These are phyloP conservation scores for Cebidichthys violaceus DNA, from an alignment of 2,113 vertebrate species.

Conservation along the genomic window DNA sequence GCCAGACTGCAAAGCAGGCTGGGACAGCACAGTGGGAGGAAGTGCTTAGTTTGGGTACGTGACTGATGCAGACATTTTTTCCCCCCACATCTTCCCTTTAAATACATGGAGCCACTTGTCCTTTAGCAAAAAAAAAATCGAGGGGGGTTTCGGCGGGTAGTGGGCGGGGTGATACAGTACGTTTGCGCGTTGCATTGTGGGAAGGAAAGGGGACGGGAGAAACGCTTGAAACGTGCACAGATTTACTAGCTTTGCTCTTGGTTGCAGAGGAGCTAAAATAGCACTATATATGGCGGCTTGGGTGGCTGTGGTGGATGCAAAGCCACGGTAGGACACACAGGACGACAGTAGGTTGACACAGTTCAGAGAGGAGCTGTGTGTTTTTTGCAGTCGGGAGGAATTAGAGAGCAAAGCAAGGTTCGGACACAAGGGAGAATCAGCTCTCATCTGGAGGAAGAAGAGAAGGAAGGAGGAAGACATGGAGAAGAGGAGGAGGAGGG, in stretches of 20 bases:
- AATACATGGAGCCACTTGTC: conserved; percentile 47
- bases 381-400: conserved; percentile 52
- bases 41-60: conserved; percentile 55
- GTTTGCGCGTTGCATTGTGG: conserved; percentile 75
- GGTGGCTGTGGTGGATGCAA: conserved; percentile 48
- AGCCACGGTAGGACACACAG: conserved; percentile 54
- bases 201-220: conserved; percentile 64
- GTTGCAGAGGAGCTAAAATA: conserved; percentile 72
- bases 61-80: conserved; percentile 50
- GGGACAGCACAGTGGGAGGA: conserved; percentile 49
- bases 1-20: conserved; percentile 64
- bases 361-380: conserved; percentile 45
- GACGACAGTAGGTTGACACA: conserved; percentile 52
- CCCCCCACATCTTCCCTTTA: conserved; percentile 23
- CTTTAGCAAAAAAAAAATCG: conserved; percentile 15
- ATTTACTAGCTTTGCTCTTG: conserved; percentile 70
- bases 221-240: conserved; percentile 67
- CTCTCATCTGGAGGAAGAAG: conserved; percentile 62
- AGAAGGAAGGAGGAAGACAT: conserved; percentile 48
- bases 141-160: conserved; percentile 9
- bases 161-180: conserved; percentile 59
- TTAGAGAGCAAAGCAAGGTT: conserved; percentile 64
- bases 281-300: conserved; percentile 58
- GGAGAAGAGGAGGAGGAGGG: conserved; percentile 49
- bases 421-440: conserved; percentile 63